Percentiles rank a stretch among this genome's conserved stretches.
Conservation (phyloP, 2,113 vertebrate genomes). For the Echinops telfairi region DNA sequence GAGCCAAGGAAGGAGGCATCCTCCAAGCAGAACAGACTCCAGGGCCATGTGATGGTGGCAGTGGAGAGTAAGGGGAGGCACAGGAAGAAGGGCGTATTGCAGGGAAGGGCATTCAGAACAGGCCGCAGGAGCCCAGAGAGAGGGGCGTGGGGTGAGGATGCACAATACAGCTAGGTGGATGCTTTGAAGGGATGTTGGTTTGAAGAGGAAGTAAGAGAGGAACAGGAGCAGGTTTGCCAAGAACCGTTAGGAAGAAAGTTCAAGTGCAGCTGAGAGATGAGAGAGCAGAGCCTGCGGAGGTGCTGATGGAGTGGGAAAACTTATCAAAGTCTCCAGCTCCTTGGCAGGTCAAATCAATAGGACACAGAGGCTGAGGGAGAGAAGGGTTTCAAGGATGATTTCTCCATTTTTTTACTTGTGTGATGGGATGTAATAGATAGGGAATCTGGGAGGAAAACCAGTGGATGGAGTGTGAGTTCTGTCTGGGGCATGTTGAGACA, state of each 20-base stretch:
- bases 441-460: constrained; percentile 18
- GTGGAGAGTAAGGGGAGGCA: too few species aligned
- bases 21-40: too few species aligned
- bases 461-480: neutral
- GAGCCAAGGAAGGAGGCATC: too few species aligned
- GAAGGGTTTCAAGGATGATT: neutral
- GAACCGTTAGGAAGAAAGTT: neutral
- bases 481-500: neutral
- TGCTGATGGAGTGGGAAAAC: neutral
- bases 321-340: neutral
- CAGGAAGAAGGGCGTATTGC: neutral
- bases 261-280: neutral
- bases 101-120: neutral
- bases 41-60: neutral
- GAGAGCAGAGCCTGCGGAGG: neutral
- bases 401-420: neutral
- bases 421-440: too few species aligned
- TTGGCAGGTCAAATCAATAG: neutral
- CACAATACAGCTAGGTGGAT: neutral
- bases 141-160: fast-evolving
- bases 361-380: neutral
- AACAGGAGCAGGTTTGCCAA: neutral
- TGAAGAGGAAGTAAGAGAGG: neutral
- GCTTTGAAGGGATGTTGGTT: neutral
- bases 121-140: neutral